These are phyloP conservation scores for Acleris laterana DNA, from an alignment of 2,888 invertebrate genomes.

Conservation along the genomic window DNA sequence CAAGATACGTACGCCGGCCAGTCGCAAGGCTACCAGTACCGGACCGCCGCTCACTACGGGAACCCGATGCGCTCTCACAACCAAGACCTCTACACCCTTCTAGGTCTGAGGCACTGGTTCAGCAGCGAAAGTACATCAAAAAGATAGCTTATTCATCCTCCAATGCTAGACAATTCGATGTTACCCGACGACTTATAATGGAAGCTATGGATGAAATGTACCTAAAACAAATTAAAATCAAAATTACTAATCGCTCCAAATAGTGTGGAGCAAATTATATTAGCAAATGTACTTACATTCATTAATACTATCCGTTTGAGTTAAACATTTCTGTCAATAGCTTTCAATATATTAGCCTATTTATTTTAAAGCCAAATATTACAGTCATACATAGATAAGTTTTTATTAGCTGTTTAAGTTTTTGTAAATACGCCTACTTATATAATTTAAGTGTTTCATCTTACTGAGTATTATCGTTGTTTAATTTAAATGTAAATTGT, in stretches of 20 bases:
- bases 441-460: constrained; percentile 74
- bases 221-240: constrained; percentile 37
- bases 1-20: constrained; percentile 61
- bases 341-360: constrained; percentile 82
- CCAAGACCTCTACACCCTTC: constrained; percentile 75
- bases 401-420: constrained; percentile 77
- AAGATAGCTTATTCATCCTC: constrained; percentile 67
- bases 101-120: constrained; percentile 79
- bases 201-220: constrained; percentile 73
- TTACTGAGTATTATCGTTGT: constrained; percentile 80
- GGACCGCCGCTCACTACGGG: constrained; percentile 58
- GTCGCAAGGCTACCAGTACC: constrained; percentile 62
- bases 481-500: constrained; percentile 78
- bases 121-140: constrained; percentile 77
- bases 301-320: constrained; percentile 21
- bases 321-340: constrained; percentile 61
- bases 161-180: constrained; percentile 73
- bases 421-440: constrained; percentile 72
- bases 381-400: constrained; percentile 83
- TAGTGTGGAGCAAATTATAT: constrained; percentile 23
- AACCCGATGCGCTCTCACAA: constrained; percentile 63
- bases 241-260: constrained; percentile 32
- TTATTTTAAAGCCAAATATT: constrained; percentile 84
- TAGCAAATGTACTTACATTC: constrained; percentile 33
- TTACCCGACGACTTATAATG: constrained; percentile 83